Evolutionary conservation across 2,797 vertebrate genomes (phyloP).

Genomic region (Crenuchus spilurus): DNA sequence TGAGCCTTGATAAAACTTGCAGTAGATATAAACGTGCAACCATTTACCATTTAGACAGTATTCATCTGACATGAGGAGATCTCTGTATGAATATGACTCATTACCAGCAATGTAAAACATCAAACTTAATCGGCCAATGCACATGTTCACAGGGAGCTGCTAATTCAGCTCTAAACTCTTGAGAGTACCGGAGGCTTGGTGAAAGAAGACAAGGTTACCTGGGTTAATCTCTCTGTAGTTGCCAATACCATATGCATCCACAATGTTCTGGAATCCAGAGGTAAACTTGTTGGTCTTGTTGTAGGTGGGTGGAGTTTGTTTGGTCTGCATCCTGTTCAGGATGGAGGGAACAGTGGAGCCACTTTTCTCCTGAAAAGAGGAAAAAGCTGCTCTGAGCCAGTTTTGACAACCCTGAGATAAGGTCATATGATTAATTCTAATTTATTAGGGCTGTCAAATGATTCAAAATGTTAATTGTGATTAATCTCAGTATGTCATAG

Average conservation of each 20-base stretch:
- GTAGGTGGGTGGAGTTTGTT: slow-evolving; percentile 94
- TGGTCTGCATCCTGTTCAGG: slow-evolving; percentile 96
- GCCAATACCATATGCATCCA: slow-evolving; percentile 96
- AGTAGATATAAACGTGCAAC: not conserved
- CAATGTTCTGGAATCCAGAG: slow-evolving; percentile 94
- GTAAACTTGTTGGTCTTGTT: slow-evolving; percentile 99
- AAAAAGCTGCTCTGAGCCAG: not conserved
- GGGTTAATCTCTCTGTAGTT: slow-evolving; percentile 97
- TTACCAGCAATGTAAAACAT: no score
- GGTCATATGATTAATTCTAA: no score
- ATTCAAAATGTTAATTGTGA: no score
- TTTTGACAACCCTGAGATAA: no score
- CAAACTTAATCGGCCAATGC: no score
- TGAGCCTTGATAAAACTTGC: slow-evolving; percentile 7
- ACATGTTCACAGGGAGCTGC: not conserved
- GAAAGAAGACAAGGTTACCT: slow-evolving; percentile 72
- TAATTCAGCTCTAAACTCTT: not conserved
- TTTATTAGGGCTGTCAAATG: no score
- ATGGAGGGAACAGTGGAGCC: slow-evolving; percentile 98
- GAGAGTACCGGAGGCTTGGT: not conserved
- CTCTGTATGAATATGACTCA: no score
- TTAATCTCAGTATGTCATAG: no score
- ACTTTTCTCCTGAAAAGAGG: slow-evolving; percentile 87
- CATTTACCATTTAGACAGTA: not conserved
- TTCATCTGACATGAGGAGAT: not conserved